phyloP scores from a whole-genome alignment of 2,888 invertebrate species.

The Diplolepis rosae region DNA sequence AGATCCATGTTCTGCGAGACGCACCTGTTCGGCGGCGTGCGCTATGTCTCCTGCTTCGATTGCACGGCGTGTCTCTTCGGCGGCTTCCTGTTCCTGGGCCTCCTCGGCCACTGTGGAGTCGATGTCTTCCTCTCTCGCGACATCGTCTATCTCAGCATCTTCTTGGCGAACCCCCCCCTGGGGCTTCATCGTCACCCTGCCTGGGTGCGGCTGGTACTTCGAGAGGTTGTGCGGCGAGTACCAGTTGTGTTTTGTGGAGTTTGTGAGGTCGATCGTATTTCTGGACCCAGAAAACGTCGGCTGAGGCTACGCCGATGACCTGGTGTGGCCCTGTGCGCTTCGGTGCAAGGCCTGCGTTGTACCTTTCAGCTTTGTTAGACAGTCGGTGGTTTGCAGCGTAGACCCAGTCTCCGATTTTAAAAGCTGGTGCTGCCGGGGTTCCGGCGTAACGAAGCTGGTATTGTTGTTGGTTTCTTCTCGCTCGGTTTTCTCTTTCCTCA shows the following conservation, averaged over 20 bases:
- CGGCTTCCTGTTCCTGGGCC: no score
- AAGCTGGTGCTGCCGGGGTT: neutral
- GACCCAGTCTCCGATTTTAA: neutral
- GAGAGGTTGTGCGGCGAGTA: neutral
- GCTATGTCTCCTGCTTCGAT: no score
- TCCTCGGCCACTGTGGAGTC: no score
- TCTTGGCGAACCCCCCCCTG: no score
- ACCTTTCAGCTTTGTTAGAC: neutral
- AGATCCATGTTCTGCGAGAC: no score
- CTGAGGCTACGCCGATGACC: neutral
- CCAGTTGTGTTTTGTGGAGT: neutral
- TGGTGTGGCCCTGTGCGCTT: slow-evolving; percentile 7
- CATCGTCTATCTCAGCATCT: no score
- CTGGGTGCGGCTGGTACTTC: neutral
- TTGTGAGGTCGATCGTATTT: neutral
- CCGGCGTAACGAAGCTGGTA: neutral
- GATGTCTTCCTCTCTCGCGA: neutral
- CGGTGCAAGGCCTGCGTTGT: neutral
- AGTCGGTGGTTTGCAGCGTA: neutral
- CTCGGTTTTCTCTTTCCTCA: neutral
- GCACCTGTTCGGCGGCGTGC: no score
- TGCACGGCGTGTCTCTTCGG: no score
- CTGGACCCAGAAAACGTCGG: neutral
- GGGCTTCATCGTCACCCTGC: no score
- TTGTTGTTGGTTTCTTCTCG: neutral